phyloP scores from a whole-genome alignment of 2,113 vertebrate species.

The Oreocharis arfaki region DNA sequence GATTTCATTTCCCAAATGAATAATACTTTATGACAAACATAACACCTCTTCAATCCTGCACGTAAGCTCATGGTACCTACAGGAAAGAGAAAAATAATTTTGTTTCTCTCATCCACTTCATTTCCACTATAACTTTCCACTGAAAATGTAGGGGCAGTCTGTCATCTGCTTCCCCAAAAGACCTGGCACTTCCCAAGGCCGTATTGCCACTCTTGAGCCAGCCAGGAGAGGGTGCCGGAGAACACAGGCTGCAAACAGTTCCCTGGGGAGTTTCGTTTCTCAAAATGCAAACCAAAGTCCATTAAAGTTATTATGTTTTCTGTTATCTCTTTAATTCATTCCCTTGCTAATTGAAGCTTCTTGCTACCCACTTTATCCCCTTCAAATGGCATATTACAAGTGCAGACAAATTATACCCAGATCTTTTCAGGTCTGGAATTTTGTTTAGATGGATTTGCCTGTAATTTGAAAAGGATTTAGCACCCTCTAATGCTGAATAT shows the following conservation, averaged over 20 bases:
- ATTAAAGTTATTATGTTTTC: neutral
- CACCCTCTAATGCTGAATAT: neutral
- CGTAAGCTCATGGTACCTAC: neutral
- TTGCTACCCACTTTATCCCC: neutral
- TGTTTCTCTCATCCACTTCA: neutral
- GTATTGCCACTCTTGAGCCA: neutral
- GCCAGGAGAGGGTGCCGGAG: slow-evolving; percentile 30
- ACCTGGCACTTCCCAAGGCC: neutral
- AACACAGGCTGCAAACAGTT: neutral
- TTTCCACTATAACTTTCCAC: neutral
- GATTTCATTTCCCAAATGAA: neutral
- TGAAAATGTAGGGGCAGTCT: neutral
- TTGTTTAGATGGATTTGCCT: neutral
- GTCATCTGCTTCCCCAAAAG: neutral
- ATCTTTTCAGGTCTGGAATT: neutral
- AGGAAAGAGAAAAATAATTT: neutral
- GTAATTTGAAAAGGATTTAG: neutral
- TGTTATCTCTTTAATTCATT: neutral
- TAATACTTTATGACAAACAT: neutral
- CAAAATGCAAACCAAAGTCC: neutral
- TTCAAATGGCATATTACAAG: neutral
- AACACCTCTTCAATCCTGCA: neutral
- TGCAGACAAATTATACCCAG: neutral
- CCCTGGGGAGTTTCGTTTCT: neutral
- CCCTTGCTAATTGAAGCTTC: neutral